Evolutionary conservation across 2,888 invertebrate species (phyloP), one percentile per base, ranked within the genome.

Genomic region (Charanyca ferruginea): DNA sequence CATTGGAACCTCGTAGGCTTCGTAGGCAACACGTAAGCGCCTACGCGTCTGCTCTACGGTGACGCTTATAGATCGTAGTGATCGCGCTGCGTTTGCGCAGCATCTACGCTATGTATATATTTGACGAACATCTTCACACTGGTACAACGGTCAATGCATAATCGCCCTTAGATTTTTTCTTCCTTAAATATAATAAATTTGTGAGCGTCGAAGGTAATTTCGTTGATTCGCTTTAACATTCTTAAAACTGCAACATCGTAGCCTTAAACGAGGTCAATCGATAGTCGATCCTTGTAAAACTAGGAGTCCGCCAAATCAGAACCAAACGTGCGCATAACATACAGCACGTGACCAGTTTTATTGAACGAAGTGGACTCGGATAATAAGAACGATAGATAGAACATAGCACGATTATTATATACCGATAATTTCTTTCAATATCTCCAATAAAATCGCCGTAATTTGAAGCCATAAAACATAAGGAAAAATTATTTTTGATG

Each of bases 381-480:
- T 51, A 66, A 72, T 25, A 66, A 42, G 42, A 60, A 65, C 18
- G 32, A 44, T 47, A 32, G 32, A 44, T 47, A 32, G 23, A 47
- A 61, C 42, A 48, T 18, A 61, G 44, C 44, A 53, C 47, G 47
- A 60, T 61, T 54, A 72, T 66, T 65, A 58, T 49, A 52, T 54
- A 28, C 35, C 41, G 41, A 62, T 77, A 80, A 66, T 73, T 72
- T 62, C 45, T 62, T 54, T 59, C 51, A 62, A 64, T 63, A 77
- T 59, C 54, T 64, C 41, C 23, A 59, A 64, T 66, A 59, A 69
- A 66, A 69, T 65, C 20, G 25, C 8, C 44, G 53, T 70, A 62
- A 78, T 79, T 80, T 48, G 51, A 73, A 67, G 78, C 32, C 47
- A 70, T 73, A 73, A 80, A 77, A 68, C 18, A 73, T 13, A 44